These are phyloP conservation scores for Drosophila carrolli DNA, from an alignment of 1,140 invertebrate genomes.

Conservation along the genomic window DNA sequence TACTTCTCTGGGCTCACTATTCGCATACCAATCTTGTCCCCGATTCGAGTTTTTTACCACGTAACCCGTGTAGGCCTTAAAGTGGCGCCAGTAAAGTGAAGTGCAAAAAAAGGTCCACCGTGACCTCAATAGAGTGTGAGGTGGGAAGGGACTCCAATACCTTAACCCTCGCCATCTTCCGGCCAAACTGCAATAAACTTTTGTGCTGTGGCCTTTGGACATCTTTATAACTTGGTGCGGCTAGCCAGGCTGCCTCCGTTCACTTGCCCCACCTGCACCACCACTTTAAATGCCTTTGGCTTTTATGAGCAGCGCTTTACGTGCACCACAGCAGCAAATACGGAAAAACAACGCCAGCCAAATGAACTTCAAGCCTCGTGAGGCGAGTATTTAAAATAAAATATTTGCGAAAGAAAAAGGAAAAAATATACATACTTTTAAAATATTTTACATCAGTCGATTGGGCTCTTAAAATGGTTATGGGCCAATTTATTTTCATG, in stretches of 20 bases:
- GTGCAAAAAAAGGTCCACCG: conserved; percentile 33
- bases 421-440: conserved; percentile 6
- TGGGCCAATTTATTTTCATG: conserved; percentile 41
- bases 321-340: conserved; percentile 10
- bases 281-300: conserved; percentile 56
- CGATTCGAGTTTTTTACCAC: neutral
- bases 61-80: conserved; percentile 37
- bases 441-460: conserved; percentile 26
- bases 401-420: neutral
- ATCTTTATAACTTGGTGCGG: conserved; percentile 69
- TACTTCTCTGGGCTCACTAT: neutral
- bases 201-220: conserved; percentile 67
- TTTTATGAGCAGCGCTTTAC: conserved; percentile 37
- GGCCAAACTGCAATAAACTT: conserved; percentile 60
- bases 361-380: conserved; percentile 25
- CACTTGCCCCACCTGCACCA: neutral
- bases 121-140: conserved; percentile 12
- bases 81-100: conserved; percentile 53
- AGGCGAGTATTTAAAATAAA: conserved; percentile 35
- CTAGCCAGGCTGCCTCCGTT: conserved; percentile 40
- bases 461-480: conserved; percentile 48
- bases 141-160: conserved; percentile 17
- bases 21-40: neutral
- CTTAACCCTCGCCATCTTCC: conserved; percentile 2
- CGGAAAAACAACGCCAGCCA: conserved; percentile 14